Percentiles rank a stretch among this genome's conserved stretches.
phyloP scores from a whole-genome alignment of 2,888 invertebrate species.

The Hirtodrosophila duncani region DNA sequence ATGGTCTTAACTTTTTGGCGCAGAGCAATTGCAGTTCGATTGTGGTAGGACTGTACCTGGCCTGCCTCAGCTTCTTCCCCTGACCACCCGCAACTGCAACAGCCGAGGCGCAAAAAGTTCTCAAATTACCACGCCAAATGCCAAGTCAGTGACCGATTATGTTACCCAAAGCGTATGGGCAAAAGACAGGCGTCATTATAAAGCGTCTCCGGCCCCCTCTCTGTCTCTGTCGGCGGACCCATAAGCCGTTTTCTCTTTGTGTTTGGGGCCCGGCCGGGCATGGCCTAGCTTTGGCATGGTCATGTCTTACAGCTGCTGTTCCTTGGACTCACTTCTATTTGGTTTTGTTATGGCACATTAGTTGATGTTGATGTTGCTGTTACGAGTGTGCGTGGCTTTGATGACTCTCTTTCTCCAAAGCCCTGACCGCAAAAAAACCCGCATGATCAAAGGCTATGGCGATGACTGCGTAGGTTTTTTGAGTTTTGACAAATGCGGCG shows the following conservation, averaged over 20 bases:
- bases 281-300: constrained; percentile 6
- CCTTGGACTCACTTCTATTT: constrained; percentile 57
- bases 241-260: constrained; percentile 32
- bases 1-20: constrained; percentile 40
- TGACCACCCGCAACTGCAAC: constrained; percentile 70
- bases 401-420: constrained; percentile 58
- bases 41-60: constrained; percentile 62
- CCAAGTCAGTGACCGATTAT: constrained; percentile 72
- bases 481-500: constrained; percentile 36
- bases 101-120: constrained; percentile 56
- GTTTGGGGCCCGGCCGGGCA: constrained; percentile 5
- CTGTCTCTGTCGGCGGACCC: constrained; percentile 1
- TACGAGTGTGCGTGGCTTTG: constrained; percentile 44
- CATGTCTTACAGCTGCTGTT: constrained; percentile 50
- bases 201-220: constrained; percentile 35
- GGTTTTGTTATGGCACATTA: constrained; percentile 67
- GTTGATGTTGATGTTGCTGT: constrained; percentile 27
- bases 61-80: constrained; percentile 19
- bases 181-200: constrained; percentile 64
- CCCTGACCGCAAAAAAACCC: constrained; percentile 48
- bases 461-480: constrained; percentile 64
- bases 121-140: constrained; percentile 72
- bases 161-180: constrained; percentile 67
- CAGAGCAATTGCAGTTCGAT: constrained; percentile 55
- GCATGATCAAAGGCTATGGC: constrained; percentile 60